These are phyloP conservation scores for Neoascia interrupta DNA, from an alignment of 2,888 invertebrate species.

Conservation along the genomic window DNA sequence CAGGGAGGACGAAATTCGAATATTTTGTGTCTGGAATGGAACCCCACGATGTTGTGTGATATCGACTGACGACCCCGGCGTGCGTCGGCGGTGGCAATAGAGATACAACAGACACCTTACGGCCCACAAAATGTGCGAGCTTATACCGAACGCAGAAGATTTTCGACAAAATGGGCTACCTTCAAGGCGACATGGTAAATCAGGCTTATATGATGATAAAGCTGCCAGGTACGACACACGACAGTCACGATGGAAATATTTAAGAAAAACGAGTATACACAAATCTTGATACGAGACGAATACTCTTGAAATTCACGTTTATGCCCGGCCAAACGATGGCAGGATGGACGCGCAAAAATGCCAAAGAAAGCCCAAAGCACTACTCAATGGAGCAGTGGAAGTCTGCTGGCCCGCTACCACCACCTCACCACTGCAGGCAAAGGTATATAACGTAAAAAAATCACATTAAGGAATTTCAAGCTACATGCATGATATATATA, in stretches of 20 bases:
- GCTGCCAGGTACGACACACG: neutral
- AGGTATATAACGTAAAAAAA: constrained; percentile 67
- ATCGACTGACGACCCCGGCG: constrained; percentile 12
- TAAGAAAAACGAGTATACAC: constrained; percentile 11
- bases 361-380: constrained; percentile 49
- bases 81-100: constrained; percentile 1
- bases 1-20: constrained; percentile 52
- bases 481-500: constrained; percentile 39
- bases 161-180: too few species aligned
- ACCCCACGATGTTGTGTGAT: constrained; percentile 44
- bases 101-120: constrained; percentile 5
- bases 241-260: constrained; percentile 30
- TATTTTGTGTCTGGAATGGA: constrained; percentile 27
- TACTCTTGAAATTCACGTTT: constrained; percentile 25
- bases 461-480: constrained; percentile 61
- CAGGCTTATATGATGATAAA: constrained; percentile 3
- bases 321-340: neutral
- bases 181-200: too few species aligned
- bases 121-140: constrained; percentile 28
- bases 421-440: constrained; percentile 22
- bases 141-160: constrained; percentile 14
- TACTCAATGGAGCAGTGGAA: constrained; percentile 19
- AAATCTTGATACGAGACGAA: too few species aligned
- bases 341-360: constrained; percentile 42
- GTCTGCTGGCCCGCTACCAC: constrained; percentile 24